Percentiles rank a stretch among this genome's conserved stretches.
Conservation (phyloP, 2,797 vertebrate genomes). For the Psittacula derbiana region DNA sequence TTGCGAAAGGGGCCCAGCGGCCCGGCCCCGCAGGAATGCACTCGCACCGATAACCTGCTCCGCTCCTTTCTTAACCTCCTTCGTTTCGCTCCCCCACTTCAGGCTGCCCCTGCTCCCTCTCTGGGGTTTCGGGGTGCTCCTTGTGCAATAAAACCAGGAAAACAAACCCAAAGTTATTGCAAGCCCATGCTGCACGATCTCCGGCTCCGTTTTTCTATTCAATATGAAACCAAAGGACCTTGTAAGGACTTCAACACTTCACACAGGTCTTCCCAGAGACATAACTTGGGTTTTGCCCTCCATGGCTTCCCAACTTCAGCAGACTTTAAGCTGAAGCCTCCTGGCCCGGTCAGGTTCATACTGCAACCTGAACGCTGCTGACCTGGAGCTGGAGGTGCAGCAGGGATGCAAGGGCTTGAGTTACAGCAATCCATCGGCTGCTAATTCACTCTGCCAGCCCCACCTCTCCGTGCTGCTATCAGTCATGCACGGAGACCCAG, state of each 20-base stretch:
- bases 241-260: not conserved
- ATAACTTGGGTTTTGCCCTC: not conserved
- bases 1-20: not conserved
- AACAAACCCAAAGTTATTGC: not conserved
- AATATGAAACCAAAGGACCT: fast-evolving
- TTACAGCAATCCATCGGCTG: slow-evolving; percentile 41
- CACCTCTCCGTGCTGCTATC: not conserved
- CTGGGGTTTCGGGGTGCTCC: not conserved
- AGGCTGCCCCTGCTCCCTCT: not conserved
- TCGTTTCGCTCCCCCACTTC: not conserved
- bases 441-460: slow-evolving; percentile 1
- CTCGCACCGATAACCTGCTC: not conserved
- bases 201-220: not conserved
- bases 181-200: fast-evolving
- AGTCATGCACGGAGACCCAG: not conserved
- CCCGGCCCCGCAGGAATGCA: slow-evolving; percentile 16
- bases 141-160: not conserved
- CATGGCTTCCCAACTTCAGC: not conserved
- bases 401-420: not conserved
- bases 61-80: slow-evolving; percentile 9
- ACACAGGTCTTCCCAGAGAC: not conserved
- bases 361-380: not conserved
- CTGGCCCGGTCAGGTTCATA: not conserved
- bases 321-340: not conserved
- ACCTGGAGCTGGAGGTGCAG: not conserved